A percentile compares a stretch with the other conserved stretches of the same genome.
Evolutionary conservation across 2,888 invertebrate genomes (phyloP).

Genomic region (Odontothrips loti): DNA sequence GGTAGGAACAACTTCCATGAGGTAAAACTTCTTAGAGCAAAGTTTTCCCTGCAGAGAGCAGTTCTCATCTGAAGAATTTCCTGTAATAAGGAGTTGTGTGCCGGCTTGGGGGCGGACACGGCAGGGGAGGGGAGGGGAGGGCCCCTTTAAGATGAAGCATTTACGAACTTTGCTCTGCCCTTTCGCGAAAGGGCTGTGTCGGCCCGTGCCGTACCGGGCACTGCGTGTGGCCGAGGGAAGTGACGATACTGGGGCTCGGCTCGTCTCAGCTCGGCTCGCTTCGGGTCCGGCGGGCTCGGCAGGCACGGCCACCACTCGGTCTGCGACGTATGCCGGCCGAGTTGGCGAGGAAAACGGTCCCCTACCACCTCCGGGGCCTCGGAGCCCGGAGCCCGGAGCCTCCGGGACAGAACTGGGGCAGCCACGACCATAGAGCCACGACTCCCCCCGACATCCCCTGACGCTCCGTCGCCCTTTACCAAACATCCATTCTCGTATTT

Average conservation of each 20-base stretch:
- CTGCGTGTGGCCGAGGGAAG: neutral
- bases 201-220: neutral
- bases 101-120: neutral
- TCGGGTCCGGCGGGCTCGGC: neutral
- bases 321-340: no score
- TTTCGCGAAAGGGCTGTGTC: neutral
- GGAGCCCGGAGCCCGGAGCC: no score
- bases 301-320: no score
- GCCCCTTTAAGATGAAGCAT: constrained; percentile 18
- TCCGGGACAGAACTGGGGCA: no score
- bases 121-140: neutral
- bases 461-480: no score
- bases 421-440: no score
- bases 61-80: constrained; percentile 26
- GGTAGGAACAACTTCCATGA: constrained; percentile 24
- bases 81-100: constrained; percentile 24
- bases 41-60: constrained; percentile 24
- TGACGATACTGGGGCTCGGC: neutral
- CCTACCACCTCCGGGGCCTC: no score
- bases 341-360: no score
- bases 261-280: no score
- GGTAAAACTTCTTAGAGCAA: constrained; percentile 25
- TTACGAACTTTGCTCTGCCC: constrained; percentile 9
- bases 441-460: no score
- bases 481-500: no score